Conservation (phyloP, 2,888 invertebrate genomes). For the Cacoxenus indagator region DNA sequence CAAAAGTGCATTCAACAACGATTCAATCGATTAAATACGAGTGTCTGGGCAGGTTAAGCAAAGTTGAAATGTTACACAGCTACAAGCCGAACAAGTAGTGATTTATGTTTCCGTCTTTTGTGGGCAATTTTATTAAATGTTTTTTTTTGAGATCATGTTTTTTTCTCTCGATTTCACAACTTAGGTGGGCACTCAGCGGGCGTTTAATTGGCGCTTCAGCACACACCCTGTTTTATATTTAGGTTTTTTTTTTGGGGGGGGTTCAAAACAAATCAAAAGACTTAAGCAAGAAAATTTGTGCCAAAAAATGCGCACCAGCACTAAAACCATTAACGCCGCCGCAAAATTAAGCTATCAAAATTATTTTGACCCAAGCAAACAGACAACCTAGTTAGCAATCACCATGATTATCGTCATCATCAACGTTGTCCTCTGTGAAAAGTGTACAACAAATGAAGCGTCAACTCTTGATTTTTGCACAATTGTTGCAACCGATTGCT, state of each 20-base stretch:
- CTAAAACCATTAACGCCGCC: not conserved
- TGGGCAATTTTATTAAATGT: not conserved
- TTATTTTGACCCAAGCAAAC: not conserved
- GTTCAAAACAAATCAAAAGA: conserved; percentile 30
- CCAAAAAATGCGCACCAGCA: not conserved
- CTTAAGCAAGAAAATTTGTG: conserved; percentile 36
- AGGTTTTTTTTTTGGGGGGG: no score
- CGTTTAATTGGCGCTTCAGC: conserved; percentile 36
- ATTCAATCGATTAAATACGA: conserved; percentile 40
- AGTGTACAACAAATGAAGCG: conserved; percentile 17
- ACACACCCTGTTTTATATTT: conserved; percentile 37
- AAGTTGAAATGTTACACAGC: conserved; percentile 24
- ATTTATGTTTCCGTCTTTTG: conserved; percentile 41
- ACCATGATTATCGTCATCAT: not conserved
- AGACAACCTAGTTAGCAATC: conserved; percentile 1
- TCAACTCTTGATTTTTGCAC: conserved; percentile 10
- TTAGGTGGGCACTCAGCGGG: conserved; percentile 28
- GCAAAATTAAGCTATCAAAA: conserved; percentile 7
- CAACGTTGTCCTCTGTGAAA: not conserved
- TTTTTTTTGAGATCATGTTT: not conserved
- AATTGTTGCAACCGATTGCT: not conserved
- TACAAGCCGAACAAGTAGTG: conserved; percentile 30
- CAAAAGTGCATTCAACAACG: conserved; percentile 19
- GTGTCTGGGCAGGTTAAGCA: conserved; percentile 25
- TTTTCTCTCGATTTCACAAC: not conserved